Percentiles rank a stretch among this genome's conserved stretches.
Conservation (phyloP, 2,888 invertebrate species). For the Caenorhabditis plicata region DNA sequence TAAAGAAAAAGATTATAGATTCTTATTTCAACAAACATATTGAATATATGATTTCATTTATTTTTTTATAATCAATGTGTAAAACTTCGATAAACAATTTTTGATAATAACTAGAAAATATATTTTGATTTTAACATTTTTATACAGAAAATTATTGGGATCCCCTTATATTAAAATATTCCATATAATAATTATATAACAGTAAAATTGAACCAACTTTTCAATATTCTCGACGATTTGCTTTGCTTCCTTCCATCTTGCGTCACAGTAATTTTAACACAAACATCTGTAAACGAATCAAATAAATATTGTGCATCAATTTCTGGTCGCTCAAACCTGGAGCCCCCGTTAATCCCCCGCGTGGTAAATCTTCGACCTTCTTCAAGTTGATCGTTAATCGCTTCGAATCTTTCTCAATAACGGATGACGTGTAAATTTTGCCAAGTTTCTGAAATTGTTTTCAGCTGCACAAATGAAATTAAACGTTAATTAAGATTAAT, state of each 20-base stretch:
- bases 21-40: too few relatives aligned
- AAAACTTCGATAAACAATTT: too few relatives aligned
- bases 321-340: slow-evolving; percentile 63
- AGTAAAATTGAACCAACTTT: slow-evolving; percentile 33
- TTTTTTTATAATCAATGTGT: too few relatives aligned
- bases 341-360: slow-evolving; percentile 67
- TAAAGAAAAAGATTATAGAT: too few relatives aligned
- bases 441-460: slow-evolving; percentile 66
- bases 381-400: slow-evolving; percentile 66
- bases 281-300: slow-evolving; percentile 66
- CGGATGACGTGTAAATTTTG: slow-evolving; percentile 66
- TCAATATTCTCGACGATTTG: slow-evolving; percentile 63
- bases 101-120: too few relatives aligned
- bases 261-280: slow-evolving; percentile 66
- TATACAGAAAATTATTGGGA: too few relatives aligned
- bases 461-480: background rate
- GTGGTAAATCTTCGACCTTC: slow-evolving; percentile 67
- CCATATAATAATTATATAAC: too few relatives aligned
- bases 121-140: too few relatives aligned
- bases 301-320: background rate
- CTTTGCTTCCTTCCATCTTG: slow-evolving; percentile 62
- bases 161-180: too few relatives aligned
- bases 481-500: too few relatives aligned
- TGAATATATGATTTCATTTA: too few relatives aligned
- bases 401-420: slow-evolving; percentile 66